Percentiles rank a stretch among this genome's conserved stretches.
These are phyloP conservation scores for Oryctes rhinoceros DNA, from an alignment of 1,140 invertebrate species.

Conservation along the genomic window DNA sequence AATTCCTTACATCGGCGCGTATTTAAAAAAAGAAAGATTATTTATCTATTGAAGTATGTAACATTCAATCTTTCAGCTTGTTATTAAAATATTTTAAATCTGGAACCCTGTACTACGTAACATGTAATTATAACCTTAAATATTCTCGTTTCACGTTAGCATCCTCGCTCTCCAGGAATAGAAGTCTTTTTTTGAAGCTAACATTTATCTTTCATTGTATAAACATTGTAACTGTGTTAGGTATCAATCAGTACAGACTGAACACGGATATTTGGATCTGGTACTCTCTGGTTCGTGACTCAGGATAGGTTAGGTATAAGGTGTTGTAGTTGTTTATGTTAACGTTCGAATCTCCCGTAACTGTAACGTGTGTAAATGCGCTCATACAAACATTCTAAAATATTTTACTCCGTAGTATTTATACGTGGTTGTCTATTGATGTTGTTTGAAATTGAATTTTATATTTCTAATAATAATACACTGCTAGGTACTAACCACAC, in stretches of 20 bases:
- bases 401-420: too few species aligned
- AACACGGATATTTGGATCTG: neutral
- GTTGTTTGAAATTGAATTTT: too few species aligned
- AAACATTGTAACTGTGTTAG: slow-evolving; percentile 18
- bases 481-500: too few species aligned
- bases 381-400: too few species aligned
- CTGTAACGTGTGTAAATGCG: neutral
- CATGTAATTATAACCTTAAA: neutral
- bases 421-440: too few species aligned
- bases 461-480: too few species aligned
- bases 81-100: neutral
- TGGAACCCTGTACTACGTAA: neutral
- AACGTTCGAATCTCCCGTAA: neutral
- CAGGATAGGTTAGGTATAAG: slow-evolving; percentile 5
- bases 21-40: too few species aligned
- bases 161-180: neutral
- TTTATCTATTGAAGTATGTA: neutral
- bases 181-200: neutral
- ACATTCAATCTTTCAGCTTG: neutral
- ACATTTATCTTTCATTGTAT: neutral
- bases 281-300: neutral
- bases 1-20: too few species aligned
- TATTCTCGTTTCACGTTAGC: neutral
- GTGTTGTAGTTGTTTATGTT: neutral
- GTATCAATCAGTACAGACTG: slow-evolving; percentile 11